Percentiles rank a stretch among this genome's conserved stretches.
Conservation (phyloP, 37 sponge, comb jelly and placozoan species). For the Beroe forskalii region DNA sequence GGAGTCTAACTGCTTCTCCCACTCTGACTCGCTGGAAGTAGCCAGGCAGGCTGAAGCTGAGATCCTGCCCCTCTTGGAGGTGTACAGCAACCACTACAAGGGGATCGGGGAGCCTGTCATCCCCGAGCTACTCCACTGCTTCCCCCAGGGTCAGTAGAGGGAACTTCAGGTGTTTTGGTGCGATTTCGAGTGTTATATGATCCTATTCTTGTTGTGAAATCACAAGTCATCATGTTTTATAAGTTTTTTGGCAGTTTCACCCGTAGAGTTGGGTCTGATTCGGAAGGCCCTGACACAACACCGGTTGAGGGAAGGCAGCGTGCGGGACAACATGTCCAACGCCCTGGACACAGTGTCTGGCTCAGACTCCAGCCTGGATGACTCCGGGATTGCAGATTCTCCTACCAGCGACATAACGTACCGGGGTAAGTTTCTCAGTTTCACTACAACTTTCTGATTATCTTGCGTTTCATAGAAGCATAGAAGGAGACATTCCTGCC, state of each 20-base stretch:
- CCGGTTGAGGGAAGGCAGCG: background rate
- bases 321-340: background rate
- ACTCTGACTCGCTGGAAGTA: background rate
- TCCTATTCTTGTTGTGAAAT: too few species aligned
- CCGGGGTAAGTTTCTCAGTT: background rate
- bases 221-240: too few species aligned
- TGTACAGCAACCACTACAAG: slow-evolving; percentile 23
- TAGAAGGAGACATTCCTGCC: too few species aligned
- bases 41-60: slow-evolving; percentile 28
- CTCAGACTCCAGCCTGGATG: slow-evolving; percentile 36
- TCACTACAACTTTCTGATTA: too few species aligned
- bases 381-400: slow-evolving; percentile 26
- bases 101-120: slow-evolving; percentile 29
- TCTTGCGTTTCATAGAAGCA: too few species aligned
- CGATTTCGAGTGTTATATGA: too few species aligned
- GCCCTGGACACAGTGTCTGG: background rate
- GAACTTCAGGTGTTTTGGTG: too few species aligned
- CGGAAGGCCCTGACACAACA: background rate
- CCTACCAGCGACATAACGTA: background rate
- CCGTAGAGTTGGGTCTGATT: background rate
- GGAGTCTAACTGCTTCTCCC: background rate
- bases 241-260: too few species aligned
- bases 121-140: background rate
- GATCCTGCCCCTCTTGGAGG: slow-evolving; percentile 13
- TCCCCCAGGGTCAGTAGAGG: background rate